Base-by-base conservation (phyloP, 2,888 invertebrate species). In the Orthonychiurus folsomi region DNA sequence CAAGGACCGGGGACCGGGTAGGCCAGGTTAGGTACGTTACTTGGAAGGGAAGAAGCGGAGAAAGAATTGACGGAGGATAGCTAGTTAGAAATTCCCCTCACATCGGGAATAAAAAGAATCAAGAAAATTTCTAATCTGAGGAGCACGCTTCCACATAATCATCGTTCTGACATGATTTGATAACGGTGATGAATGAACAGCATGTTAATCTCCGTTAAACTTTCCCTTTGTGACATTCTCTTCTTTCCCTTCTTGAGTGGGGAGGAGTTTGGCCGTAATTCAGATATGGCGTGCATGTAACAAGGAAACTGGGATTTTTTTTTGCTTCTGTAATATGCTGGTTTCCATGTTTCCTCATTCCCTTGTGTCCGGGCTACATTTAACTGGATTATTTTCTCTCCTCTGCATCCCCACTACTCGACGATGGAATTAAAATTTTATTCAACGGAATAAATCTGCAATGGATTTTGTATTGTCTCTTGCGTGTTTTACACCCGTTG, bases 111-210 rank as follows among this genome's bases (percentile, higher is more conserved):
- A 28, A 57, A 61, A 56, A 50, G 56, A 61, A 61, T 52, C 56
- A 61, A 61, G 52, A 27, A 60, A 60, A 61, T 56, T 61, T 56
- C 57, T 61, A 61, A 61, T 61, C 61, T 56, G 48, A 56, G 56
- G 50, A 56, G 57, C 61, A 57, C 61, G 61, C 57, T 57, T 47
- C 61, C 61, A 61, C 61, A 61, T 61, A 50, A 61, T 61, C 61
- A 56, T 61, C 57, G 20, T 28, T 28, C 21, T 48, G 57, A 61
- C 61, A 61, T 61, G 61, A 61, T 61, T 61, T 61, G 50, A 59
- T 59, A 59, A 50, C 52, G 28, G 50, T 50, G 61, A 61, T 61
- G 61, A 61, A 61, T 61, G 61, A 61, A 56, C 61, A 56, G 56
- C 61, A 61, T 61, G 56, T 61, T 60, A 60, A 60, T 54, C 53